phyloP scores from a whole-genome alignment of 2,113 vertebrate genomes.

The Saccopteryx bilineata region DNA sequence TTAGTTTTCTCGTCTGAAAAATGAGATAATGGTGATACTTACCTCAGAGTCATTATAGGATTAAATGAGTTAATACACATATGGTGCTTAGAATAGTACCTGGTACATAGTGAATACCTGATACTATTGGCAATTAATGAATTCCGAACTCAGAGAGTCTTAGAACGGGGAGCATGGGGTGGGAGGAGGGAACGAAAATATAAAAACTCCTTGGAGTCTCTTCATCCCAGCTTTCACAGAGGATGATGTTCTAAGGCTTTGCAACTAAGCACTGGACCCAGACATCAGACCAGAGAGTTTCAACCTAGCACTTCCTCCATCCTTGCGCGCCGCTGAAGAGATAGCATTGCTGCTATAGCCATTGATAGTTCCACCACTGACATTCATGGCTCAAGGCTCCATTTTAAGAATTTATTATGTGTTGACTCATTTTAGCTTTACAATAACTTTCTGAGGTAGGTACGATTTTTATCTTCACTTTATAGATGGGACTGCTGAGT shows the following conservation, averaged over 20 bases:
- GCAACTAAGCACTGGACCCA: too few relatives aligned
- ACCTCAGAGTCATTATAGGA: background rate
- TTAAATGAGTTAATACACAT: background rate
- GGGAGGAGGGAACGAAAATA: background rate
- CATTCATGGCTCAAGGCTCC: background rate
- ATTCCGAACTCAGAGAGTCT: background rate
- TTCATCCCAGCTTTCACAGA: background rate
- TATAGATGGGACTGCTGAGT: background rate
- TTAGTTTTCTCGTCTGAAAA: background rate
- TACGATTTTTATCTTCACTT: background rate
- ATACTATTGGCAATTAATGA: background rate
- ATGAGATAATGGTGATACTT: background rate
- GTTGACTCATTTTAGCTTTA: background rate
- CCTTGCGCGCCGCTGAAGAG: background rate
- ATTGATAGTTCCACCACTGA: background rate
- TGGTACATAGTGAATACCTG: background rate
- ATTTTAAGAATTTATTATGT: background rate
- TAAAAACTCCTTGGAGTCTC: background rate
- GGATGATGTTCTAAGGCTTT: background rate
- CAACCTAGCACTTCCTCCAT: background rate
- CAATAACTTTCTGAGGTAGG: background rate
- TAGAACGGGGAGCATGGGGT: background rate
- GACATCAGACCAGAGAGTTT: background rate
- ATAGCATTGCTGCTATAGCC: background rate
- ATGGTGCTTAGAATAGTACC: background rate